Base-by-base conservation (phyloP, 1,140 invertebrate genomes). In the Pectinophora gossypiella region DNA sequence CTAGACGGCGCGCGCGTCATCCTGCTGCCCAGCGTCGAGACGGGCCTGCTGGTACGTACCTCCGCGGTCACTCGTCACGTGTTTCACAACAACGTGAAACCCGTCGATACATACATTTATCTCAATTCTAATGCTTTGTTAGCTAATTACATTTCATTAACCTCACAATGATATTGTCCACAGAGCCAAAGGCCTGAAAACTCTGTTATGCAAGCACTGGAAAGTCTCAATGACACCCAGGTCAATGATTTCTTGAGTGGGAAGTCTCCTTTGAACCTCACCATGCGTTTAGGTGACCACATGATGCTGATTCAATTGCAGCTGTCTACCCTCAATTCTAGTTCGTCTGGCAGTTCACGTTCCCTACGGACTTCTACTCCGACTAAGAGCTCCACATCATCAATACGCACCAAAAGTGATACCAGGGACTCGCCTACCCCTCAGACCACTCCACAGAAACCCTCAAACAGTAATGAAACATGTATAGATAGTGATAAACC, bases 251-350 rank as follows among this genome's bases (percentile, higher is more conserved):
- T 98, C 78, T 89, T 98, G 9, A 96, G 95, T 73, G 96, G 97
- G 35, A 96, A 97, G 83, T 96, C 96, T 19, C 97, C 97, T 12
- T 87, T 98, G 19, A 98, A 98, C 84, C 89, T 98, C 44, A 98
- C 96, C 35, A 98, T 98, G 95, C 91, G 96, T 53, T 89, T 98
- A 10, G 96, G 96, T 18, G 96, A 98, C 78, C 96, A 98, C 87
- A 97, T 98, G 95, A 98, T 98, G 96, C 90, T 98, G 50, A 97
- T 98, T 51, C 96, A 98, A 81, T 88, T 98, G 32, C 96, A 98
- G 78, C 87, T 98, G 47, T 97, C 95, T 40, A 97, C 96, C 10
- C 92, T 96, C 2, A 90, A 89, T 68, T 86, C 89, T 12, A 57
- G 69, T 59, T 67, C 76, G 19, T 66, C 73, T 5, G 61, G 67